Evolutionary conservation across 2,888 invertebrate species (phyloP), one percentile per base, ranked within the genome.

Genomic region (Tubulanus polymorphus): DNA sequence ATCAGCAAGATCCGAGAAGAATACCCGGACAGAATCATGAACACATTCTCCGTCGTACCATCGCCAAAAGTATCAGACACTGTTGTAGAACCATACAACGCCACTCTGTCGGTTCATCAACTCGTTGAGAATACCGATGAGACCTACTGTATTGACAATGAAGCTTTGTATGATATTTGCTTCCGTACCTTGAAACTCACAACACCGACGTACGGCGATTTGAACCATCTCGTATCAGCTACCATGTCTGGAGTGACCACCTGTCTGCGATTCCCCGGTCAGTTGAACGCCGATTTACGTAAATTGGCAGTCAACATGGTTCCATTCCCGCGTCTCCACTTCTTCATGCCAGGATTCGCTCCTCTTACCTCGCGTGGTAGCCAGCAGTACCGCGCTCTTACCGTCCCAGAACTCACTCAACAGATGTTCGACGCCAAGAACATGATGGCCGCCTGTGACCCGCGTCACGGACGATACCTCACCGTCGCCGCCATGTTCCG

Each of bases 1-100:
- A 94, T 94, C 73, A 92, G 91, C 63, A 94, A 94, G 83, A 94
- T 94, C 81, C 87, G 93, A 71, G 93, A 94, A 82, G 93, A 94
- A 83, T 94, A 93, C 79, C 94, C 94, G 69, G 94, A 94, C 84
- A 88, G 94, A 84, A 94, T 94, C 71, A 93, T 94, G 93, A 92
- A 91, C 85, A 93, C 93, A 76, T 93, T 91, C 83, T 91, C 91
- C 61, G 92, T 94, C 60, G 86, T 93, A 85, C 78, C 92, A 23
- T 90, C 88, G 3, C 89, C 89, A 5, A 89, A 90, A 83, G 74
- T 74, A 62, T 91, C 90, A 0, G 91, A 91, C 80, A 90, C 80
- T 20, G 79, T 79, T 15, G 79, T 79, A 1, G 79, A 80, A 79
- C 91, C 91, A 2, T 91, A 91, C 84, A 91, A 91, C 75, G 91